A percentile compares a stretch with the other conserved stretches of the same genome.
phyloP scores from a whole-genome alignment of 2,888 invertebrate genomes.

The Halictus ligatus region DNA sequence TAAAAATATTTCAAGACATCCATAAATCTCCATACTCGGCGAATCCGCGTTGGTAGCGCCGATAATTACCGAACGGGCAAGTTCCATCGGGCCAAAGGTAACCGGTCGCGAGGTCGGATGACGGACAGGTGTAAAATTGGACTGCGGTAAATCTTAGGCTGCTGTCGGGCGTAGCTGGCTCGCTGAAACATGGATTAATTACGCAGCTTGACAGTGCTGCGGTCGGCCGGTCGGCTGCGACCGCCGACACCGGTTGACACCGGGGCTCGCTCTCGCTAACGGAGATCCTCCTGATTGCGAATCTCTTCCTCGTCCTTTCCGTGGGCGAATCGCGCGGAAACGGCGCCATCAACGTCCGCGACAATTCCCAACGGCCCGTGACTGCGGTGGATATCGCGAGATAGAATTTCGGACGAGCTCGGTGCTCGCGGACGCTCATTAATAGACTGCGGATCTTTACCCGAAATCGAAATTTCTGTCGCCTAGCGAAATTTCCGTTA shows the following conservation, averaged over 20 bases:
- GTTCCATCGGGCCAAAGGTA: conserved; percentile 55
- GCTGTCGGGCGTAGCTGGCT: conserved; percentile 65
- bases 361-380: conserved; percentile 13
- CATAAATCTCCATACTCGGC: not conserved
- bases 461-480: not conserved
- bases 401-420: conserved; percentile 32
- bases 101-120: conserved; percentile 55
- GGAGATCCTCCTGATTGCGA: conserved; percentile 63
- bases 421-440: not conserved
- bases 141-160: conserved; percentile 78
- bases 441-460: not conserved
- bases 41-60: not conserved
- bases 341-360: conserved; percentile 36
- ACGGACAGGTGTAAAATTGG: conserved; percentile 79
- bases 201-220: conserved; percentile 76
- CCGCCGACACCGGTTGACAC: conserved; percentile 45
- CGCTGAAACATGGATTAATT: conserved; percentile 78
- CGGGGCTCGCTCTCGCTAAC: conserved; percentile 35
- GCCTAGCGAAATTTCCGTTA: too few species aligned
- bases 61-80: conserved; percentile 56
- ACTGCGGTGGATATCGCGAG: not conserved
- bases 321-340: conserved; percentile 42
- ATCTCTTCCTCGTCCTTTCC: conserved; percentile 59
- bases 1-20: too few species aligned
- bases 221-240: conserved; percentile 64